Evolutionary conservation across 2,797 vertebrate genomes (phyloP), one percentile per base, ranked within the genome.

Genomic region (Amniataba percoides): DNA sequence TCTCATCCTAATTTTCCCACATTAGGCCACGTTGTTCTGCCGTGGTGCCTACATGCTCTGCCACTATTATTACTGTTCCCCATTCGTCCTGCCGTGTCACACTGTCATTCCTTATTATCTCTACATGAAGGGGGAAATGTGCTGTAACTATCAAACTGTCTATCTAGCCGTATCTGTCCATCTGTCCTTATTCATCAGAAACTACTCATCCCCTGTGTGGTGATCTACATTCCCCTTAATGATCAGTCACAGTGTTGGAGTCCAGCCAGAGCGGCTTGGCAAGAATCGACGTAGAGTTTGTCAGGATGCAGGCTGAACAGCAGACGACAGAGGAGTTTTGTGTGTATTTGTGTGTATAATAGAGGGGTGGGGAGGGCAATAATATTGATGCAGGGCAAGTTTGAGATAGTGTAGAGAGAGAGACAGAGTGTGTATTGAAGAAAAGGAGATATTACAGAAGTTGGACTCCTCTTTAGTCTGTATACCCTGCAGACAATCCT

Each of bases 181-280:
- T 75, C 57, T 21, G 14, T 62, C 71, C 78, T 51, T 58, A 25
- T 62, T 83, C 43, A 79, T 85, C 78, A 79, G 59, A 75, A 36
- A 70, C 46, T 19, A 16, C 55, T 77, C 42, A 55, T 74, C 36
- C 62, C 18, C 14, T 34, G 53, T 27, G 77, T 74, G 84, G 56
- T 72, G 75, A 74, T 78, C 73, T 61, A 49, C 67, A 79, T 81
- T 76, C 51, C 58, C 60, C 71, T 45, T 83, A 82, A 87, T 82
- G 74, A 90, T 77, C 71, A 65, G 48, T 57, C 67, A 68, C 66
- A 60, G 43, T 18, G 56, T 40, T 87, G 72, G 58, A 87, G 68
- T 36, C 49, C 52, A 46, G 55, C 70, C 63, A 64, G 42, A 70
- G 51, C 25, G 39, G 51, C 45, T 87, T 87, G 83, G 78, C 82